Conservation (phyloP, 2,797 vertebrate species). For the Todus mexicanus region DNA sequence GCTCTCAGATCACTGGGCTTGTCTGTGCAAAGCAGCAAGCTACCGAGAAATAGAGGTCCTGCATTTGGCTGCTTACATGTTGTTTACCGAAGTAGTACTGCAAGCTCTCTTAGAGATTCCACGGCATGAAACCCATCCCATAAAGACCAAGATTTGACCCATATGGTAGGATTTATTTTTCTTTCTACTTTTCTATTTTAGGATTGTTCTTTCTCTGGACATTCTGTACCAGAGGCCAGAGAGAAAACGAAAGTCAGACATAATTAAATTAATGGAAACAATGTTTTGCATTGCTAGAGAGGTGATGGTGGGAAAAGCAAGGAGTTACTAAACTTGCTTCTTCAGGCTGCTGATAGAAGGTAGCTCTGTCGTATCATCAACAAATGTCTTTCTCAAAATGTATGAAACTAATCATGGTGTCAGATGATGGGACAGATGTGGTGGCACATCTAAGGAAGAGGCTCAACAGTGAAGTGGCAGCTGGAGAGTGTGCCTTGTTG, state of each 20-base stretch:
- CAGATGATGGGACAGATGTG: neutral
- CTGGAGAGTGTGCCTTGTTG: neutral
- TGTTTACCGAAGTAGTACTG: neutral
- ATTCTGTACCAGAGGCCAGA: constrained; percentile 28
- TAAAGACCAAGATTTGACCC: constrained; percentile 17
- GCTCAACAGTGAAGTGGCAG: neutral
- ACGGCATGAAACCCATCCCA: neutral
- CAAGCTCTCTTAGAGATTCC: neutral
- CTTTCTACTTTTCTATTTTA: constrained; percentile 20
- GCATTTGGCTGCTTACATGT: neutral
- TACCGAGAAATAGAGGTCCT: constrained; percentile 30
- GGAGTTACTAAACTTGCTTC: neutral
- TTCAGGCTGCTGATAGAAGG: neutral
- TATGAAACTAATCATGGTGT: neutral
- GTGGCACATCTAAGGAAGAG: neutral
- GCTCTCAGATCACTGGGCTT: neutral
- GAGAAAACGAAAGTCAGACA: constrained; percentile 13
- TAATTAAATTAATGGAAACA: neutral
- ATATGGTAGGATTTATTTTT: neutral
- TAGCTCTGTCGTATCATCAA: neutral
- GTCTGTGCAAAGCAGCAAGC: neutral
- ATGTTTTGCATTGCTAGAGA: neutral
- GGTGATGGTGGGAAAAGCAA: neutral
- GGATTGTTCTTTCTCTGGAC: constrained; percentile 25
- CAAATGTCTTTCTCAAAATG: neutral